These are phyloP conservation scores for Falco concolor DNA, from an alignment of 2,797 vertebrate species.

Conservation along the genomic window DNA sequence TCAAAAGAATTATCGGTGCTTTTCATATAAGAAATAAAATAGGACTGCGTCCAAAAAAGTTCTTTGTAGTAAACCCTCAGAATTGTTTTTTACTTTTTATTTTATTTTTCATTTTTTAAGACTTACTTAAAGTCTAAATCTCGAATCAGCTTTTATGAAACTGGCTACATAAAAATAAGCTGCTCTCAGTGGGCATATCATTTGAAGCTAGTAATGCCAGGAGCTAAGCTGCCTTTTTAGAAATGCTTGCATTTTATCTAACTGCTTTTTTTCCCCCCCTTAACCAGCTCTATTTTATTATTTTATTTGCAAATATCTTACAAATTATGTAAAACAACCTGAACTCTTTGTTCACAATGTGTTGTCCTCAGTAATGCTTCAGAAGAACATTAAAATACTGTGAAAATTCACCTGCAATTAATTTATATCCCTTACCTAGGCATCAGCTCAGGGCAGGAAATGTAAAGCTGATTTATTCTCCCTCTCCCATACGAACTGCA, in stretches of 20 bases:
- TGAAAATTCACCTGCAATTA: neutral
- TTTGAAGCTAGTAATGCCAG: constrained; percentile 60
- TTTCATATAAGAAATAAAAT: neutral
- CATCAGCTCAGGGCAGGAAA: neutral
- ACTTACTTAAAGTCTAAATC: constrained; percentile 37
- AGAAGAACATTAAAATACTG: neutral
- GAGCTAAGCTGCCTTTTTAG: constrained; percentile 56
- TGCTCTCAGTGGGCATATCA: constrained; percentile 57
- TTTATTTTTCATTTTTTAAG: constrained; percentile 50
- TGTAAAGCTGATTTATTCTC: neutral
- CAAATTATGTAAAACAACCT: neutral
- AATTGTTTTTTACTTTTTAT: constrained; percentile 28
- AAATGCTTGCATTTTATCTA: constrained; percentile 63
- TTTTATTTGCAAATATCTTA: neutral
- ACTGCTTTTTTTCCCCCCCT: constrained; percentile 29
- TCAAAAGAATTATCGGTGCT: neutral
- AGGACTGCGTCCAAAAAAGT: neutral
- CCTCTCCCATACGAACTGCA: accelerated
- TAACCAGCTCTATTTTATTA: neutral
- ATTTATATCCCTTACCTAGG: neutral
- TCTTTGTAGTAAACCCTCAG: constrained; percentile 46
- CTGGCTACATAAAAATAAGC: constrained; percentile 60
- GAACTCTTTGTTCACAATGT: neutral
- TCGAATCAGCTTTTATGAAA: constrained; percentile 62
- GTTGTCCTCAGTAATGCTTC: neutral